Percentiles rank a stretch among this genome's conserved stretches.
Conservation (phyloP, 1,140 invertebrate species). For the Pissodes strobi region DNA sequence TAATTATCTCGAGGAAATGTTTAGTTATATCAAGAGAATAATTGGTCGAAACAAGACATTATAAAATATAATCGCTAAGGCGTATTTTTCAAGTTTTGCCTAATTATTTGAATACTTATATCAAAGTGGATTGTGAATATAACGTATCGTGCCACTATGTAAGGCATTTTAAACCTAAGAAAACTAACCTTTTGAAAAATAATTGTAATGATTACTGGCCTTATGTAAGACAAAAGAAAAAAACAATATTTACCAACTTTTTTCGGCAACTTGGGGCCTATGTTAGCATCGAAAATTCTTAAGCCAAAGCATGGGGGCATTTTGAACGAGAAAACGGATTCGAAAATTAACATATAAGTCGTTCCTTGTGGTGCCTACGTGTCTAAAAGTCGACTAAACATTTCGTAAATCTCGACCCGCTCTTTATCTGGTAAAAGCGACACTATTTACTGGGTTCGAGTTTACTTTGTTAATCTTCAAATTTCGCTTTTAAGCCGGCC, state of each 20-base stretch:
- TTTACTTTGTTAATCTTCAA: not conserved
- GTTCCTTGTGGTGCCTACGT: not conserved
- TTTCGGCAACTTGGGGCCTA: not conserved
- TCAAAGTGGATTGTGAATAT: too few species aligned
- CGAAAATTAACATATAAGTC: not conserved
- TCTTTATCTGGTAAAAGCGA: not conserved
- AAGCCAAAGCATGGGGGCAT: slow-evolving; percentile 8
- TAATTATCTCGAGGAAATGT: too few species aligned
- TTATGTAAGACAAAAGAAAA: too few species aligned
- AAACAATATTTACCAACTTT: slow-evolving; percentile 14
- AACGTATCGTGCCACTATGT: too few species aligned
- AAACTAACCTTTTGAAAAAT: not conserved
- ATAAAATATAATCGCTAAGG: too few species aligned
- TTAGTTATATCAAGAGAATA: too few species aligned
- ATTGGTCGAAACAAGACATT: too few species aligned
- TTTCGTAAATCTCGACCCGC: not conserved
- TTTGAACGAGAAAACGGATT: not conserved
- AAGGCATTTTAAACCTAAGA: not conserved
- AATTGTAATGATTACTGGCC: not conserved
- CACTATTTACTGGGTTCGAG: not conserved
- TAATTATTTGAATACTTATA: too few species aligned
- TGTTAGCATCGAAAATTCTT: not conserved
- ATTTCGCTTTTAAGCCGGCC: not conserved
- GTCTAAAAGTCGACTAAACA: not conserved
- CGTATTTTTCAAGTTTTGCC: too few species aligned